Evolutionary conservation across 1,140 invertebrate genomes (phyloP).

Genomic region (Plectus sambesii): DNA sequence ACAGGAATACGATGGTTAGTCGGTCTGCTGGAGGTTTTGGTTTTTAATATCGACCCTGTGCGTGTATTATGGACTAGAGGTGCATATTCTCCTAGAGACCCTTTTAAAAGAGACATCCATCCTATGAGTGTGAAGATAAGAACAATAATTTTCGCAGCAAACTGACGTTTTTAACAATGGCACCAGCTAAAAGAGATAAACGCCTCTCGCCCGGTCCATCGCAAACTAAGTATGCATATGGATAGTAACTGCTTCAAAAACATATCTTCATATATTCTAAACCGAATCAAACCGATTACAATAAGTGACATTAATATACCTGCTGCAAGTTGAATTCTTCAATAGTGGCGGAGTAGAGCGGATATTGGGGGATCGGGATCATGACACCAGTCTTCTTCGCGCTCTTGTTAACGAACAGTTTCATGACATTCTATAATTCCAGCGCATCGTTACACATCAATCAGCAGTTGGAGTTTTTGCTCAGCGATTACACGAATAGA

Average conservation of each 20-base stretch:
- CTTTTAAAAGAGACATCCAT: not conserved
- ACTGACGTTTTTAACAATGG: too few relatives aligned
- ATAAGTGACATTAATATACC: constrained; percentile 46
- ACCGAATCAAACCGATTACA: constrained; percentile 20
- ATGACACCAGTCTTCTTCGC: constrained; percentile 66
- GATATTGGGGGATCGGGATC: constrained; percentile 97
- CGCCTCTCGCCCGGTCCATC: too few relatives aligned
- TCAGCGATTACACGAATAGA: constrained; percentile 75
- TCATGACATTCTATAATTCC: constrained; percentile 56
- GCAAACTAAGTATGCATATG: too few relatives aligned
- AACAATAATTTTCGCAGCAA: constrained; percentile 4
- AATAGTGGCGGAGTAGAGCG: constrained; percentile 85
- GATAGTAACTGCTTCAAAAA: constrained; percentile 11
- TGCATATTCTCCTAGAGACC: too few relatives aligned
- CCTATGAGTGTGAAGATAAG: not conserved
- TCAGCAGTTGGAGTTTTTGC: too few relatives aligned
- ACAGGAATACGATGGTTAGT: too few relatives aligned
- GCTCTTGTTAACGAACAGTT: constrained; percentile 56
- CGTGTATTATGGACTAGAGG: too few relatives aligned
- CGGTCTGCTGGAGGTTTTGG: too few relatives aligned
- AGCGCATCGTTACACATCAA: constrained; percentile 7
- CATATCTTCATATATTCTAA: not conserved
- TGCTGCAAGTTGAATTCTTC: constrained; percentile 73
- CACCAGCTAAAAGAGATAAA: too few relatives aligned
- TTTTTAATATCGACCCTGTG: too few relatives aligned